Evolutionary conservation across 1,140 invertebrate species (phyloP).

Genomic region (Lanistes nyassanus): DNA sequence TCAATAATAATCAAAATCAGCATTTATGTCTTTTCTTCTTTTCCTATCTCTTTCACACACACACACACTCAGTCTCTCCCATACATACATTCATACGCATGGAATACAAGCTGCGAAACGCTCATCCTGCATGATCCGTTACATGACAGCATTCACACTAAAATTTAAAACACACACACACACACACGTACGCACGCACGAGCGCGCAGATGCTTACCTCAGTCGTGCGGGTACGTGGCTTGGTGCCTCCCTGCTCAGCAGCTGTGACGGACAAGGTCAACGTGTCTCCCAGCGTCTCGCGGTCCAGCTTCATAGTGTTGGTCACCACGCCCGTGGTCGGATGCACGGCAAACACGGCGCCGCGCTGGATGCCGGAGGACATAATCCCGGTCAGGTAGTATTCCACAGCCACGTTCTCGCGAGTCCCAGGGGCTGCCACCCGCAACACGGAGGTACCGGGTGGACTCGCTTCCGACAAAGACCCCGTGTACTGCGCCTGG

Average conservation of each 20-base stretch:
- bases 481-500: conserved; percentile 72
- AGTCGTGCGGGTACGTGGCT: conserved; percentile 73
- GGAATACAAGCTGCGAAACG: no score
- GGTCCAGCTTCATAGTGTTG: conserved; percentile 29
- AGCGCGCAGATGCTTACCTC: conserved; percentile 77
- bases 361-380: conserved; percentile 58
- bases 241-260: conserved; percentile 66
- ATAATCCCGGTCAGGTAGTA: conserved; percentile 48
- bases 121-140: no score
- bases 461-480: conserved; percentile 83
- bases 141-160: no score
- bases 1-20: no score
- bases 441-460: conserved; percentile 63
- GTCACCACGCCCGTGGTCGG: conserved; percentile 30
- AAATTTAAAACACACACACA: not conserved
- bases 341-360: conserved; percentile 64
- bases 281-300: conserved; percentile 31
- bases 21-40: no score
- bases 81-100: not conserved
- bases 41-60: not conserved
- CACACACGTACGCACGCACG: not conserved
- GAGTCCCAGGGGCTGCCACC: conserved; percentile 66
- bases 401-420: conserved; percentile 74
- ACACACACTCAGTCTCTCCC: not conserved
- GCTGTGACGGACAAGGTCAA: conserved; percentile 40